phyloP scores from a whole-genome alignment of 2,797 vertebrate species.

The Chelmon rostratus region DNA sequence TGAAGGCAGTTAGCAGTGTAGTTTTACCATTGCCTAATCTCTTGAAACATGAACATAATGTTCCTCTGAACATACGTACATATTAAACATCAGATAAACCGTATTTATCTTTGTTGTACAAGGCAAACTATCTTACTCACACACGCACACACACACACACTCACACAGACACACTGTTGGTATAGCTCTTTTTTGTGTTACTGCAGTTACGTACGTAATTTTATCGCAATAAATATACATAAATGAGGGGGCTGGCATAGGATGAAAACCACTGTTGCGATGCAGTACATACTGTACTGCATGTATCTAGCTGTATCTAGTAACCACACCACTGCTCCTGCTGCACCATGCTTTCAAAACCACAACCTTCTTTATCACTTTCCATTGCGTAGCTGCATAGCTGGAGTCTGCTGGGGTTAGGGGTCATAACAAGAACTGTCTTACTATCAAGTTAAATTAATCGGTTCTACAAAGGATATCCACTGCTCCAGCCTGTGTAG shows the following conservation, averaged over 20 bases:
- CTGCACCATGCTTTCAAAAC: slow-evolving; percentile 81
- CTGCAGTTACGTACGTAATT: background rate
- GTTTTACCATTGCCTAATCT: slow-evolving; percentile 24
- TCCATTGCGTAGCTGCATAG: slow-evolving; percentile 73
- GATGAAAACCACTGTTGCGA: slow-evolving; percentile 68
- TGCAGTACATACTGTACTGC: slow-evolving; percentile 80
- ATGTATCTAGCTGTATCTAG: slow-evolving; percentile 71
- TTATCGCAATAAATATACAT: slow-evolving; percentile 23
- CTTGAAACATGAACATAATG: slow-evolving; percentile 29
- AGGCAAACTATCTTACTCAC: background rate
- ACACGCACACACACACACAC: background rate
- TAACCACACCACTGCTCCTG: slow-evolving; percentile 84
- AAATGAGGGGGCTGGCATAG: slow-evolving; percentile 19
- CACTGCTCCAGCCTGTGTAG: background rate
- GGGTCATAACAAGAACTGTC: slow-evolving; percentile 61
- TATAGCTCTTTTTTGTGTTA: background rate
- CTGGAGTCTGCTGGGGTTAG: slow-evolving; percentile 61
- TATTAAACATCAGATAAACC: slow-evolving; percentile 45
- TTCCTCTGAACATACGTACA: slow-evolving; percentile 50
- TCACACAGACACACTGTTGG: background rate
- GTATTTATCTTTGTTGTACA: slow-evolving; percentile 42
- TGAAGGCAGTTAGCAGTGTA: background rate
- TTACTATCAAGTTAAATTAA: slow-evolving; percentile 19
- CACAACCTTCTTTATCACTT: slow-evolving; percentile 81
- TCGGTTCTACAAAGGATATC: slow-evolving; percentile 7